Base-by-base conservation (phyloP, 2,888 invertebrate species). In the Pseudanteris insignis region DNA sequence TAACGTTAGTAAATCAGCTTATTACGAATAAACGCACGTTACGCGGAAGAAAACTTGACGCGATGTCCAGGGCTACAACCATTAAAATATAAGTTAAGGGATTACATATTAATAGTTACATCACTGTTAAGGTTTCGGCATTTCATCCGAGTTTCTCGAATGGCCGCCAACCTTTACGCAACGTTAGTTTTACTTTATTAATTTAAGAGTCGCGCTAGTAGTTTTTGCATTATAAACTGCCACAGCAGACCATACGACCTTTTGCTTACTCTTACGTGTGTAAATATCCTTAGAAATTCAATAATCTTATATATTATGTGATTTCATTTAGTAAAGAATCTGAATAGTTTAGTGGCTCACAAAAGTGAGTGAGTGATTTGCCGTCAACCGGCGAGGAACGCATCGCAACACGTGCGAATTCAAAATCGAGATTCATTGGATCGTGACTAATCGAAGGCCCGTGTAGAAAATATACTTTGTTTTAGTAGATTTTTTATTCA, bases 21-120 rank as follows among this genome's bases (percentile, higher is more conserved):
- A 8, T 7, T 28, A 28, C 9, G 18, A 32, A 21, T 13, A 28
- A 30, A 21, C 21, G 50, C 50, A 48, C 54, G 13, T 40, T 21
- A 7, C 21, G 33, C 62, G n/a, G n/a, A n/a, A n/a, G n/a, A n/a
- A 18, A 50, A 6, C 62, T 66, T 60, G 63, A 43, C 61, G 63
- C 53, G 58, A 69, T 50, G 36, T 47, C 26, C 40, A 37, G 64
- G 64, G 65, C 72, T 70, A 75, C 74, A 76, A 74, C 73, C 77
- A 73, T 69, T 74, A 76, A 77, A 78, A 75, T 78, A 78, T 77
- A 77, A 78, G 63, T 76, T 76, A 76, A 77, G 67, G 72, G 72
- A 64, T 76, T 78, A 78, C 71, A 73, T 73, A 71, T 78, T 77
- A 77, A 76, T 77, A 78, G 75, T 78, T 77, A 78, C 77, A 78